Evolutionary conservation across 2,888 invertebrate species (phyloP).

Genomic region (Osmoderma eremita): DNA sequence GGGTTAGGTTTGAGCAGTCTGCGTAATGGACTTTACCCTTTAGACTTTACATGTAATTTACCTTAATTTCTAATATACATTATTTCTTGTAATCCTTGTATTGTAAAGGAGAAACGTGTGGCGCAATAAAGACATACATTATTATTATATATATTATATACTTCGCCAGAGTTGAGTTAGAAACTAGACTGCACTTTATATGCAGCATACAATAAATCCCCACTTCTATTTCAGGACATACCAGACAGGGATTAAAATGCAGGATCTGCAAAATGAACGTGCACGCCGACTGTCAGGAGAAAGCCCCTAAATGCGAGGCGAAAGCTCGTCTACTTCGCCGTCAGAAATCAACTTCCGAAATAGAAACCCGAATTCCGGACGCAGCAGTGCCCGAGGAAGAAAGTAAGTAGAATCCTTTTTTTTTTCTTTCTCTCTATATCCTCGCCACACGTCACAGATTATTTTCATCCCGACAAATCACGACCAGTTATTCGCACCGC

Average conservation of each 20-base stretch:
- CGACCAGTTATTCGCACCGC: neutral
- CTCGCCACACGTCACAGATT: neutral
- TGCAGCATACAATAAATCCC: neutral
- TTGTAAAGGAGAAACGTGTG: too few relatives aligned
- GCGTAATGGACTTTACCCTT: too few relatives aligned
- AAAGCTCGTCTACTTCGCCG: conserved; percentile 85
- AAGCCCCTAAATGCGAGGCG: conserved; percentile 84
- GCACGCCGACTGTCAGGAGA: conserved; percentile 88
- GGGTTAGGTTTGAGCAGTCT: too few relatives aligned
- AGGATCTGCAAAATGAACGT: conserved; percentile 91
- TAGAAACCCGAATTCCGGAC: conserved; percentile 77
- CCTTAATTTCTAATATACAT: too few relatives aligned
- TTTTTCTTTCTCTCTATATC: conserved; percentile 21
- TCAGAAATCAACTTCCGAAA: conserved; percentile 89
- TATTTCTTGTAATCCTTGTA: too few relatives aligned
- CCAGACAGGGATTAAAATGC: conserved; percentile 89
- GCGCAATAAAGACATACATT: too few relatives aligned
- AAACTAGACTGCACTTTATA: too few relatives aligned
- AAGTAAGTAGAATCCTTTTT: conserved; percentile 72
- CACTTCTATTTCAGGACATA: conserved; percentile 75
- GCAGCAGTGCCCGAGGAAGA: conserved; percentile 77
- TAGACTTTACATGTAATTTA: too few relatives aligned
- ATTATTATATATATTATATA: too few relatives aligned
- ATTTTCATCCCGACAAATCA: neutral
- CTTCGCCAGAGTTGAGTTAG: too few relatives aligned